Evolutionary conservation across 2,113 vertebrate species (phyloP), one percentile per base, ranked within the genome.

Genomic region (Loxodonta africana): DNA sequence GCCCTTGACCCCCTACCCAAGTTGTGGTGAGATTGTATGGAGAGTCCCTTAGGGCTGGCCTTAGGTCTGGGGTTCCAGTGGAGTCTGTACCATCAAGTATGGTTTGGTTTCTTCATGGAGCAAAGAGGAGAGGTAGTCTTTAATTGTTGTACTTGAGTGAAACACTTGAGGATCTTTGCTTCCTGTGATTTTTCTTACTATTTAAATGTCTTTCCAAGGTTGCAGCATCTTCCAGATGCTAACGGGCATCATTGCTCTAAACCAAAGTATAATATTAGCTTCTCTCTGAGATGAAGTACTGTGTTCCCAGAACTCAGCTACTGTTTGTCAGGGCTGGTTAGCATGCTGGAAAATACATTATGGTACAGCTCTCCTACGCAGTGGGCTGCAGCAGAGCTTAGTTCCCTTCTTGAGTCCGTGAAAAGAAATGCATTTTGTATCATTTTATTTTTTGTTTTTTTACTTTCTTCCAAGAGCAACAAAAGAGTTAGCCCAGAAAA

Each of bases 401-500:
- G 25, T 53, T 94, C 57, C 60, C 48, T 88, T 83, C 85, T 86
- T 95, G 84, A 88, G 88, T 95, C 62, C 33, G 67, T 92, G 88
- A 82, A 80, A 33, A 83, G 83, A 96, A 86, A 83, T 81, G 17
- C 8, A 53, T 78, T 88, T 88, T 83, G 71, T 41, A 63, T 21
- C 11, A 57, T 57, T 57, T 57, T 25, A 9, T 1, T 92, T 1
- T 18, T 81, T 85, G 18, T 18, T 57, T 30, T 6, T 4, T 93
- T 57, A 6, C 5, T 5, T 20, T 71, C 5, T 26, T 93, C 87
- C 74, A 37, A 90, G 80, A 91, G 90, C 60, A 91, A 94, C 81
- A 77, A 71, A 90, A 15, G 48, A 91, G 92, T 88, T 97, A 97
- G 96, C 78, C 93, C 78, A 95, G 97, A 96, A 95, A 96, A 84